Percentiles rank a stretch among this genome's conserved stretches.
Conservation (phyloP, 2,888 invertebrate species). For the Trypoxylon attenuatum region DNA sequence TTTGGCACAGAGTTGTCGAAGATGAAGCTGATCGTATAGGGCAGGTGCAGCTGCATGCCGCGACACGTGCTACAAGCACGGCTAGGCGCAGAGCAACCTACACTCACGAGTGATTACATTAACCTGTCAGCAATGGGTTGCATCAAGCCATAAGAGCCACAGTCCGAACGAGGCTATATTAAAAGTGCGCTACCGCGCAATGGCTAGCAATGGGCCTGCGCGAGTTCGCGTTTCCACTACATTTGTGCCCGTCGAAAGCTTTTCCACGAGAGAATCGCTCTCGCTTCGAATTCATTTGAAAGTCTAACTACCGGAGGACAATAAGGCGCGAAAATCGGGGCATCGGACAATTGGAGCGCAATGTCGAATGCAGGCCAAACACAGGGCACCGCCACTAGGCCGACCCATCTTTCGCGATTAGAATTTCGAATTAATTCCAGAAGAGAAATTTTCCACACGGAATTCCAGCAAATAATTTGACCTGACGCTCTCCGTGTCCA, state of each 20-base stretch:
- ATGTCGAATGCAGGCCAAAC: not conserved
- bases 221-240: conserved; percentile 11
- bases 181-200: conserved; percentile 17
- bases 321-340: not conserved
- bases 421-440: conserved; percentile 38
- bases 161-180: conserved; percentile 19
- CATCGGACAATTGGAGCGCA: not conserved
- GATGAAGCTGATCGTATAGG: conserved; percentile 59
- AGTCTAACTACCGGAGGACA: not conserved
- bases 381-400: not conserved
- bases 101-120: conserved; percentile 68
- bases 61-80: conserved; percentile 60
- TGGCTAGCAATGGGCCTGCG: conserved; percentile 21
- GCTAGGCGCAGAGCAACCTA: too few species aligned
- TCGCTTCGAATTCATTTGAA: not conserved
- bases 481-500: conserved; percentile 3
- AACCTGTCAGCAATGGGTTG: conserved; percentile 52
- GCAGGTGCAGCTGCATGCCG: conserved; percentile 56
- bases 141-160: conserved; percentile 41
- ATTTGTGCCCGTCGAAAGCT: conserved; percentile 18
- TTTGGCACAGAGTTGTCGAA: too few species aligned
- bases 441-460: conserved; percentile 36
- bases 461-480: conserved; percentile 21
- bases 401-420: not conserved
- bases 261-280: not conserved